Conservation (phyloP, 2,797 vertebrate species). For the Leuciscus waleckii region DNA sequence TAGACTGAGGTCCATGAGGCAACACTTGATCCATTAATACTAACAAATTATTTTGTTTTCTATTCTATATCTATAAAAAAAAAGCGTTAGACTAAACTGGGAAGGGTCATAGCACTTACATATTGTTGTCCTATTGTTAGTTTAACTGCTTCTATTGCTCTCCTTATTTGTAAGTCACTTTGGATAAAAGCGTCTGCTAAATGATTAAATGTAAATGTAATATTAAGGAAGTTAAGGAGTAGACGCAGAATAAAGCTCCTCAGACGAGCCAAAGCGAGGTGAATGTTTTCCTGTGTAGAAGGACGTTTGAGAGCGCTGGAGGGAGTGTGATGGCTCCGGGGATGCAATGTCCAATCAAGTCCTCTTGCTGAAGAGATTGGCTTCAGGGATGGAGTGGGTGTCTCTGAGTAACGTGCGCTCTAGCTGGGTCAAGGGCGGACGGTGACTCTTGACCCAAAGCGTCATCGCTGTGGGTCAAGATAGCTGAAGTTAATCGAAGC, state of each 20-base stretch:
- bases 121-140: too few species aligned
- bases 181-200: too few species aligned
- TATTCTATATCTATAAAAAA: too few species aligned
- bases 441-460: constrained; percentile 31
- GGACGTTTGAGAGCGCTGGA: constrained; percentile 43
- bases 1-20: too few species aligned
- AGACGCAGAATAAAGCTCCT: not conserved
- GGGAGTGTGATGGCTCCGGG: constrained; percentile 39
- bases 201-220: too few species aligned
- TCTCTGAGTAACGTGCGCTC: constrained; percentile 35
- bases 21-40: too few species aligned
- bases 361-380: constrained; percentile 28
- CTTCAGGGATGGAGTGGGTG: constrained; percentile 39
- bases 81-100: too few species aligned
- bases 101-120: too few species aligned
- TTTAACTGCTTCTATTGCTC: too few species aligned
- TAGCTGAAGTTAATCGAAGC: constrained; percentile 49
- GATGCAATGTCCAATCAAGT: constrained; percentile 32
- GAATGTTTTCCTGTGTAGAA: constrained; percentile 41
- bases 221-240: constrained; percentile 10
- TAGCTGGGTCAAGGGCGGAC: constrained; percentile 51
- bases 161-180: too few species aligned
- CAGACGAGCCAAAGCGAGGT: constrained; percentile 30
- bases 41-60: too few species aligned
- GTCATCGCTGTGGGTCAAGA: constrained; percentile 31